Percentiles rank a stretch among this genome's conserved stretches.
Evolutionary conservation across 2,888 invertebrate species (phyloP).

Genomic region (Drosophila rubida): DNA sequence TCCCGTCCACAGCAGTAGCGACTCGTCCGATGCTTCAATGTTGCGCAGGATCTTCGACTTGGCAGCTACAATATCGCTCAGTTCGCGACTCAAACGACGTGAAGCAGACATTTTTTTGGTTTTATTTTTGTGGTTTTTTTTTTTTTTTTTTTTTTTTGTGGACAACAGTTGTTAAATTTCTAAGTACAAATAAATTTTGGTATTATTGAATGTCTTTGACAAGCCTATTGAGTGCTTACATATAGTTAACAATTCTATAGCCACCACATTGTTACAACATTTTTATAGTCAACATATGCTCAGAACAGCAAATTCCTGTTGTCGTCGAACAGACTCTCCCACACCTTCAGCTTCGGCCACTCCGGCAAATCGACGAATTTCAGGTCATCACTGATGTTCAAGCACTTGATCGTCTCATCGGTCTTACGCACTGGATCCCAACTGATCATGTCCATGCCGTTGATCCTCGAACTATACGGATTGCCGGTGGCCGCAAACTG

Average conservation of each 20-base stretch:
- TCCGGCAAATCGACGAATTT: constrained; percentile 81
- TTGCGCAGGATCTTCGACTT: constrained; percentile 94
- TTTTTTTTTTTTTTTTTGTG: constrained; percentile 21
- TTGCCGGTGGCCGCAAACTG: constrained; percentile 82
- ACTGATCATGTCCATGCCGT: constrained; percentile 71
- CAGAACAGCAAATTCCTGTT: constrained; percentile 68
- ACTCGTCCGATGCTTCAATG: constrained; percentile 96
- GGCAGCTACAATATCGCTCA: constrained; percentile 93
- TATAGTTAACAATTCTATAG: background rate
- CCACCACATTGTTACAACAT: background rate
- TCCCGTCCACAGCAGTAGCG: constrained; percentile 98
- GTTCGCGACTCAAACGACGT: constrained; percentile 88
- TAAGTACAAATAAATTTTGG: constrained; percentile 30
- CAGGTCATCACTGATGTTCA: constrained; percentile 82
- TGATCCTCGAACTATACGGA: constrained; percentile 77
- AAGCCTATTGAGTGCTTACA: constrained; percentile 31
- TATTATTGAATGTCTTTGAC: constrained; percentile 23
- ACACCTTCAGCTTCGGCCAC: constrained; percentile 74
- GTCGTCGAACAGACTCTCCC: constrained; percentile 80
- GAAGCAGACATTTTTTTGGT: constrained; percentile 72
- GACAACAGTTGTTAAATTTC: constrained; percentile 24
- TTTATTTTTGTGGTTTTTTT: constrained; percentile 21
- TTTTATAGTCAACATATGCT: constrained; percentile 4
- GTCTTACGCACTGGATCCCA: constrained; percentile 79
- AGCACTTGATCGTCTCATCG: constrained; percentile 75